A percentile compares a stretch with the other conserved stretches of the same genome.
Evolutionary conservation across 2,797 vertebrate species (phyloP).

Genomic region (Acipenser oxyrinchus): DNA sequence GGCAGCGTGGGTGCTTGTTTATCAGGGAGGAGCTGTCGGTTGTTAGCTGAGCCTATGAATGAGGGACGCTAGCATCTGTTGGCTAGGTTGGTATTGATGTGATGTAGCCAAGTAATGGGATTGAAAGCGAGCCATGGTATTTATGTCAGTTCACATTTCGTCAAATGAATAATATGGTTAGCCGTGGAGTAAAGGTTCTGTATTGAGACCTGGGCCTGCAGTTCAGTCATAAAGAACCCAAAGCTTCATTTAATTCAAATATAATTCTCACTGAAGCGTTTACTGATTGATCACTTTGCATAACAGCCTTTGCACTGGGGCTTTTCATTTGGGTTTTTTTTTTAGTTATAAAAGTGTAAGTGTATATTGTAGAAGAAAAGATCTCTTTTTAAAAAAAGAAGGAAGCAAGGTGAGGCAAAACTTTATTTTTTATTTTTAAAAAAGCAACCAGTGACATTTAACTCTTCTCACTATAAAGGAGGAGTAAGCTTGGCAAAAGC

Average conservation of each 20-base stretch:
- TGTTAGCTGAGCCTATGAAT: conserved; percentile 71
- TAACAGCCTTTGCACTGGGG: conserved; percentile 46
- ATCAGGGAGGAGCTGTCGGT: conserved; percentile 60
- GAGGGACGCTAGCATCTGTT: conserved; percentile 75
- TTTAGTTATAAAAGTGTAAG: conserved; percentile 42
- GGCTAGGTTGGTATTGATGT: conserved; percentile 81
- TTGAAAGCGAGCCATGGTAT: conserved; percentile 87
- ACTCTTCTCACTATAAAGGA: conserved; percentile 30
- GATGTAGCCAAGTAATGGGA: conserved; percentile 88
- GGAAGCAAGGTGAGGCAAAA: conserved; percentile 27
- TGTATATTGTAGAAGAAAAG: conserved; percentile 51
- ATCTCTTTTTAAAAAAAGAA: conserved; percentile 66
- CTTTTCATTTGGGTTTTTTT: conserved; percentile 24
- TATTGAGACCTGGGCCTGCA: conserved; percentile 66
- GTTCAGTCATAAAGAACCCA: conserved; percentile 65
- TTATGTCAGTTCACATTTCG: conserved; percentile 94
- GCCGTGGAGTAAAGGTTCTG: conserved; percentile 62
- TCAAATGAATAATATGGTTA: conserved; percentile 86
- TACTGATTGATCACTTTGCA: conserved; percentile 71
- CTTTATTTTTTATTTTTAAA: conserved; percentile 10
- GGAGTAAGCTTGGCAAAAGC: conserved; percentile 27
- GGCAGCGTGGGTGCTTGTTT: conserved; percentile 77
- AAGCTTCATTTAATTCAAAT: conserved; percentile 89
- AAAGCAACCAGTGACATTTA: conserved; percentile 32
- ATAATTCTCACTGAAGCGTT: conserved; percentile 90